Evolutionary conservation across 2,113 vertebrate species (phyloP).

Genomic region (Vidua macroura): DNA sequence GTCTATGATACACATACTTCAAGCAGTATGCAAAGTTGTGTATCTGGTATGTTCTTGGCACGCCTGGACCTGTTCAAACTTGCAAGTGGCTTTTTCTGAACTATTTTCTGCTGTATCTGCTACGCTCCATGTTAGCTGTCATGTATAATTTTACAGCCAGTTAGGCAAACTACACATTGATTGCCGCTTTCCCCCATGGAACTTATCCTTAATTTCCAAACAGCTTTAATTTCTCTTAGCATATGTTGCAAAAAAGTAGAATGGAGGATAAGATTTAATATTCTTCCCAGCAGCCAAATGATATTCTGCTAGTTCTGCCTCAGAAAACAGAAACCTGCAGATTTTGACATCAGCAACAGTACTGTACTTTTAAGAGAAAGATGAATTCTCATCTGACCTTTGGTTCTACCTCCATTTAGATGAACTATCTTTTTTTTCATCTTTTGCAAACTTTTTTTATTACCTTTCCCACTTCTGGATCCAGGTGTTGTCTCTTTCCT

Average conservation of each 20-base stretch:
- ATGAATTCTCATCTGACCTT: not conserved
- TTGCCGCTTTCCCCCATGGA: not conserved
- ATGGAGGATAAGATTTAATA: not conserved
- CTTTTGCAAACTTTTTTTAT: not conserved
- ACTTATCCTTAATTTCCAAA: not conserved
- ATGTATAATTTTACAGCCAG: not conserved
- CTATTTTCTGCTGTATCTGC: not conserved
- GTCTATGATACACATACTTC: fast-evolving
- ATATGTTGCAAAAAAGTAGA: not conserved
- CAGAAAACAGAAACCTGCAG: not conserved
- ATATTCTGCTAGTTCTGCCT: not conserved
- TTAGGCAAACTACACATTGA: not conserved
- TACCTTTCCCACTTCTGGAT: not conserved
- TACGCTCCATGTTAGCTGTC: not conserved
- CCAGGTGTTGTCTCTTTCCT: not conserved
- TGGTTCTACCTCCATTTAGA: not conserved
- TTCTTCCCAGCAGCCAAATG: not conserved
- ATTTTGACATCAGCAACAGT: not conserved
- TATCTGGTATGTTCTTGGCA: not conserved
- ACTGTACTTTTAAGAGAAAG: not conserved
- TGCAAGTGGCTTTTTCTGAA: not conserved
- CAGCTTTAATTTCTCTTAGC: not conserved
- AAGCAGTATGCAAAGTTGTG: not conserved
- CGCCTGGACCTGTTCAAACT: not conserved
- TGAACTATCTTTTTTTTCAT: not conserved